Conservation (phyloP, 2,797 vertebrate genomes). For the Thripadectes ignobilis region DNA sequence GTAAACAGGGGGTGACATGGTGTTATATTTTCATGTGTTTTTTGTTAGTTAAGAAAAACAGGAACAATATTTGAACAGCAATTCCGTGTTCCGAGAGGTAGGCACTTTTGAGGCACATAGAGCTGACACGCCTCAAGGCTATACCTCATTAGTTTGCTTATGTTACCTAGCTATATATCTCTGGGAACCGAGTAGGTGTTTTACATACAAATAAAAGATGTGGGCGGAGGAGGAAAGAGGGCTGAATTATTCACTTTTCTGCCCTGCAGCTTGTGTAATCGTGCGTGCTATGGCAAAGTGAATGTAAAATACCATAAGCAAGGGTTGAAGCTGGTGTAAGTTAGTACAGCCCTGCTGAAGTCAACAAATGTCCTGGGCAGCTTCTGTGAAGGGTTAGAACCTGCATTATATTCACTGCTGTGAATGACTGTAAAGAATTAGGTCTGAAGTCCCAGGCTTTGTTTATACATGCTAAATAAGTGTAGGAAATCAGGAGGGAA, state of each 20-base stretch:
- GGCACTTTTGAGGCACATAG: background rate
- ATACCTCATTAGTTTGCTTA: conserved; percentile 13
- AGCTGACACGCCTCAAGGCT: background rate
- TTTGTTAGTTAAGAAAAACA: background rate
- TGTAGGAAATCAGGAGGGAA: background rate
- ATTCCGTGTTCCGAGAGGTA: background rate
- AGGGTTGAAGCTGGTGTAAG: background rate
- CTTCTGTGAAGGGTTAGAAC: background rate
- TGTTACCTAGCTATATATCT: background rate
- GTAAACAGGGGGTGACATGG: background rate
- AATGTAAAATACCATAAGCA: conserved; percentile 11
- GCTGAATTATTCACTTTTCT: conserved; percentile 19
- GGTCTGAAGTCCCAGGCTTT: background rate
- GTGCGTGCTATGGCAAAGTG: background rate
- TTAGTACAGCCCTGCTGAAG: background rate
- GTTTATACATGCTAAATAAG: background rate
- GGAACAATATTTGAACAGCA: background rate
- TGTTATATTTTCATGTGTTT: background rate
- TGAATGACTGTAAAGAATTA: background rate
- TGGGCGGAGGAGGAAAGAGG: background rate
- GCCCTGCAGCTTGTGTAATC: conserved; percentile 32
- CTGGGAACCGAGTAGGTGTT: background rate
- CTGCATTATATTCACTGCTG: background rate
- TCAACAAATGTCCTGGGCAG: background rate
- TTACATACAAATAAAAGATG: background rate